A percentile compares a stretch with the other conserved stretches of the same genome.
Evolutionary conservation across 2,113 vertebrate genomes (phyloP).

Genomic region (Pseudorhombus dupliciocellatus): DNA sequence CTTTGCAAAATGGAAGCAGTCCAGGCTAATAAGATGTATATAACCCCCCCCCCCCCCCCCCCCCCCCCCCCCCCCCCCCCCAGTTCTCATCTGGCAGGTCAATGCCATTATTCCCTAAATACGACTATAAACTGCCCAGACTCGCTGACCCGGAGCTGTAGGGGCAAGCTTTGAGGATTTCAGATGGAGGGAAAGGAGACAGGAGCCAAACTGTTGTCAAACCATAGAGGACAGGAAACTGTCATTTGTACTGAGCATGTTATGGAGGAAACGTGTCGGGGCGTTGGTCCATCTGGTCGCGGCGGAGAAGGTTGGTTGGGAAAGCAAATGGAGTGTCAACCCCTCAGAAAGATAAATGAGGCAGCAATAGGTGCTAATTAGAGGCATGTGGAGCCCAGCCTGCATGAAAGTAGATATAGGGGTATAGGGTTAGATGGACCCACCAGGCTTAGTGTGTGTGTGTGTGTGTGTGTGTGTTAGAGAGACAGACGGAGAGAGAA

Average conservation of each 20-base stretch:
- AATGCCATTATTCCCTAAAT: conserved; percentile 49
- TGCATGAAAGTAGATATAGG: conserved; percentile 71
- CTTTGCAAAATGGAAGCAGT: conserved; percentile 46
- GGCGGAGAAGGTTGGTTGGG: conserved; percentile 45
- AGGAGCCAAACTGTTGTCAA: conserved; percentile 39
- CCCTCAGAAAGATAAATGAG: conserved; percentile 77
- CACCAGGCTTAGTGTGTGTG: conserved; percentile 30
- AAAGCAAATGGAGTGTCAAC: conserved; percentile 78
- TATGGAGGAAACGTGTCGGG: conserved; percentile 43
- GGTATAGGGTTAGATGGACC: conserved; percentile 54
- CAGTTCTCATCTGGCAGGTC: conserved; percentile 47
- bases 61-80: conserved; percentile 24
- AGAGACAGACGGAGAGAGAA: neutral
- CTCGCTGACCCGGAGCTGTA: conserved; percentile 42
- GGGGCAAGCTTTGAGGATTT: conserved; percentile 24
- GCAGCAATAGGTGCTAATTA: conserved; percentile 79
- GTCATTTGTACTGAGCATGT: conserved; percentile 40
- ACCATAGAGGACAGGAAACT: conserved; percentile 37
- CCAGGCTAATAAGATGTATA: conserved; percentile 32
- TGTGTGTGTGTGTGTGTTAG: neutral
- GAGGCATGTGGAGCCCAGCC: conserved; percentile 75
- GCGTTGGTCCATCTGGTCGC: conserved; percentile 48
- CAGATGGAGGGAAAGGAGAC: conserved; percentile 21
- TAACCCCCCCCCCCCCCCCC: conserved; percentile 30
- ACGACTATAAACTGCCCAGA: conserved; percentile 27